phyloP scores from a whole-genome alignment of 2,113 vertebrate species.

The Catharus minimus region DNA sequence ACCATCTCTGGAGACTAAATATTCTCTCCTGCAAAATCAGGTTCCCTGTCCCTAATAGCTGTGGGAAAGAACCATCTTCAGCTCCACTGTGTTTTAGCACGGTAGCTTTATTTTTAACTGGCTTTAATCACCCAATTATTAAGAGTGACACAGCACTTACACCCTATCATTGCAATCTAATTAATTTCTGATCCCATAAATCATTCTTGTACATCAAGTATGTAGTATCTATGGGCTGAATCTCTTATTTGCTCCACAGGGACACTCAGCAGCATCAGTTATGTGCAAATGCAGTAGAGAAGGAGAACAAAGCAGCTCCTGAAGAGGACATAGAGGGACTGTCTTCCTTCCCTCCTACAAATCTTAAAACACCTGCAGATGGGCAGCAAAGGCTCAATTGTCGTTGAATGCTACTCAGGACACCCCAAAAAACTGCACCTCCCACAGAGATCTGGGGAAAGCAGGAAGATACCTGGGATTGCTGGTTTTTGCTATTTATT shows the following conservation, averaged over 20 bases:
- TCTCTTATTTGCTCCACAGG: conserved; percentile 34
- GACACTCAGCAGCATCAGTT: background rate
- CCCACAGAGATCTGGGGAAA: background rate
- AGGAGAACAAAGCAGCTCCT: background rate
- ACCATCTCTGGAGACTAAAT: background rate
- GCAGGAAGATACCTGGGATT: background rate
- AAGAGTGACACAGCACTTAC: conserved; percentile 45
- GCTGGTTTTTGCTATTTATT: background rate
- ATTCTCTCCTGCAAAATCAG: background rate
- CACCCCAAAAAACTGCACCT: background rate
- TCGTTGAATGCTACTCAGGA: background rate
- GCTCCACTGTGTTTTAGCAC: background rate
- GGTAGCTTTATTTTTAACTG: conserved; percentile 30
- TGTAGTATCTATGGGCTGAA: background rate
- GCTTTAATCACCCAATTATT: conserved; percentile 59
- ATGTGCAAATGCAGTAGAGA: background rate
- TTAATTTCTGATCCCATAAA: conserved; percentile 56
- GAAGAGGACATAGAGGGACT: background rate
- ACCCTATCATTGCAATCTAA: conserved; percentile 40
- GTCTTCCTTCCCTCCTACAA: background rate
- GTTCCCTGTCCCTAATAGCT: background rate
- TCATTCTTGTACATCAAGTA: conserved; percentile 30
- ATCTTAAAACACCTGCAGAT: background rate
- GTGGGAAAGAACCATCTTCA: background rate
- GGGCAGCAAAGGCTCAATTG: background rate